These are phyloP conservation scores for Vanacampus margaritifer DNA, from an alignment of 2,113 vertebrate species.

Conservation along the genomic window DNA sequence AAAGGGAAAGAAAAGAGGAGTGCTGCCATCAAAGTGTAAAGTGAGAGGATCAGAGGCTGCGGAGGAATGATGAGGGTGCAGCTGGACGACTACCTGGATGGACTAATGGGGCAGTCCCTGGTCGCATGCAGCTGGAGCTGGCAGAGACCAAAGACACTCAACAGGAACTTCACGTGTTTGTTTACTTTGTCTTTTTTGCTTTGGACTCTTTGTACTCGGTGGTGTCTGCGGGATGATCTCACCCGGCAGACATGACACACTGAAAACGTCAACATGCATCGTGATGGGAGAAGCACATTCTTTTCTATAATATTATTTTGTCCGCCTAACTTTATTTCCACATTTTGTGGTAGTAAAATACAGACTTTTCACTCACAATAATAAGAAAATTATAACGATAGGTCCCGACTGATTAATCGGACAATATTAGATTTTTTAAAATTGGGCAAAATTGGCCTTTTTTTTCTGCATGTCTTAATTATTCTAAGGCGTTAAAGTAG, in stretches of 20 bases:
- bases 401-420: too few relatives aligned
- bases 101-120: conserved; percentile 25
- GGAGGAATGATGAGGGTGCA: conserved; percentile 51
- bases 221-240: conserved; percentile 52
- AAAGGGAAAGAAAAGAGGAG: conserved; percentile 22
- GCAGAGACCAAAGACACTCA: conserved; percentile 59
- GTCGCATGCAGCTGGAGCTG: conserved; percentile 46
- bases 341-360: not conserved
- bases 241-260: conserved; percentile 37
- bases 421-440: too few relatives aligned
- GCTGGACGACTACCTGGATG: conserved; percentile 59
- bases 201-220: conserved; percentile 42
- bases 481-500: too few relatives aligned
- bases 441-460: too few relatives aligned
- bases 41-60: conserved; percentile 52
- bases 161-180: conserved; percentile 50
- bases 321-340: not conserved
- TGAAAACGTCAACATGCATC: conserved; percentile 3
- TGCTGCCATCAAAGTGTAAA: conserved; percentile 63
- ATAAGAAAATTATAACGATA: not conserved
- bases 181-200: conserved; percentile 42
- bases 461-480: too few relatives aligned
- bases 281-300: conserved; percentile 34
- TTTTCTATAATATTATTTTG: not conserved
- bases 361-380: not conserved